Conservation (phyloP, 2,797 vertebrate species). For the Martes flavigula region DNA sequence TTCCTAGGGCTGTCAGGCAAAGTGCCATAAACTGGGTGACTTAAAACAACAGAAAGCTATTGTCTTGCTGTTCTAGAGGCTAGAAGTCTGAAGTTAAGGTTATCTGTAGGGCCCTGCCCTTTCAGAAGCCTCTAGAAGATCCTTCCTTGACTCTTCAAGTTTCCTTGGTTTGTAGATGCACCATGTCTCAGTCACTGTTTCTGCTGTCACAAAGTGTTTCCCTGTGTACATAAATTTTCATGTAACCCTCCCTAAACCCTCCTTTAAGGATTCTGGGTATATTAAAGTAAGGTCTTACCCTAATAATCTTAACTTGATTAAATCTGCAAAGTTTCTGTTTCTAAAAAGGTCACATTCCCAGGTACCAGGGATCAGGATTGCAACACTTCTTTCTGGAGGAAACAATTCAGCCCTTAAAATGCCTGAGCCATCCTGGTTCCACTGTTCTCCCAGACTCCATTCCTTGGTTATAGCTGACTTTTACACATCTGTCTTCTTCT, state of each 20-base stretch:
- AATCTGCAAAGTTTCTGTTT: not conserved
- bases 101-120: not conserved
- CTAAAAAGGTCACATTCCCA: not conserved
- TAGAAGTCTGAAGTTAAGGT: not conserved
- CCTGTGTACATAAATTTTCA: not conserved
- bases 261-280: not conserved
- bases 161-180: not conserved
- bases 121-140: not conserved
- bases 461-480: slow-evolving; percentile 53
- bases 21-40: not conserved
- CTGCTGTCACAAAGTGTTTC: not conserved
- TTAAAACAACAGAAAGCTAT: not conserved
- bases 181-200: not conserved
- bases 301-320: not conserved
- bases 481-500: not conserved
- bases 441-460: not conserved
- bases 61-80: not conserved
- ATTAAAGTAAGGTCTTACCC: not conserved
- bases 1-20: not conserved
- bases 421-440: slow-evolving; percentile 16
- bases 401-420: not conserved
- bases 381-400: not conserved
- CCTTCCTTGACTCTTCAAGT: not conserved
- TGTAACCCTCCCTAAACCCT: not conserved
- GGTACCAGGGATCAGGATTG: not conserved